Evolutionary conservation across 1,140 invertebrate genomes (phyloP), one percentile per base, ranked within the genome.

Genomic region (Pantala flavescens): DNA sequence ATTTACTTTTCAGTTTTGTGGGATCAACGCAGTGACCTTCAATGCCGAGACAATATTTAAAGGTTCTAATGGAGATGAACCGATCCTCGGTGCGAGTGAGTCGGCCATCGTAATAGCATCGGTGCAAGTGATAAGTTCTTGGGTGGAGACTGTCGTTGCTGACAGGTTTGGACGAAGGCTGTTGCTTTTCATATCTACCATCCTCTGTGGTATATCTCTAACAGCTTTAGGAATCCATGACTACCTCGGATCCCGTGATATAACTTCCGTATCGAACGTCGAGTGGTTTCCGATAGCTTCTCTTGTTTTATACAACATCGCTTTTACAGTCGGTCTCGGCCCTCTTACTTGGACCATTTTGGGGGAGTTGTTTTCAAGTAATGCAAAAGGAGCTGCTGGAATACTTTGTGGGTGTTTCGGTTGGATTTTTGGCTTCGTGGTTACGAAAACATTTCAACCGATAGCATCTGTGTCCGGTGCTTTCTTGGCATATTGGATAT

Each of bases 1-100:
- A 78, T 80, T 82, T 79, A 79, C 91, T 14, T 90, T 91, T 78
- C 90, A 92, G 78, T 86, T 90, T 80, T 88, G 87, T 43, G 90
- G 90, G 12, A 85, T 87, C 23, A 84, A 88, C 55, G 90, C 88
- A 0, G 86, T 92, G 55, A 88, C 91, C 77, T 89, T 89, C 11
- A 91, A 91, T 77, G 85, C 90, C 2, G 88, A 90, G 71, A 85
- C 85, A 23, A 88, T 89, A 24, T 86, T 89, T 23, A 82, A 83
- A 36, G 82, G 85, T 24, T 85, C 84, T 75, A 80, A 82, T 0
- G 83, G 82, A 3, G 78, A 87, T 23, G 83, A 85, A 0, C 84
- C 86, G 0, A 19, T 63, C 14, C n/a, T 63, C 16, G 14, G 16
- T 12, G 16, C 49, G 3, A 63, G 49, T 14, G 49, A 63, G 12